A percentile compares a stretch with the other conserved stretches of the same genome.
Conservation (phyloP, 1,140 invertebrate species). For the Drosophila punjabiensis region DNA sequence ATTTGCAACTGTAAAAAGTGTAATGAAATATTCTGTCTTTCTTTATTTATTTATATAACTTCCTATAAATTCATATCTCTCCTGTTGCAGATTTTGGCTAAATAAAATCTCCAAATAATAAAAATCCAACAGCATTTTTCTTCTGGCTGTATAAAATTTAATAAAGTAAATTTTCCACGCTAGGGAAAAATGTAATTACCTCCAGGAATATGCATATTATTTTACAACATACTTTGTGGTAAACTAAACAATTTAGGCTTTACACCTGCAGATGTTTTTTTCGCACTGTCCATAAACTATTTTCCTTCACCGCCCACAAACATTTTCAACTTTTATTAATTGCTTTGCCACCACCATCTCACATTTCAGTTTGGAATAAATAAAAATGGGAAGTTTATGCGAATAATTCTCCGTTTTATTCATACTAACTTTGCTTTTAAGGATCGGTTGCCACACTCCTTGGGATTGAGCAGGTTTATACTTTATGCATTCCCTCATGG, state of each 20-base stretch:
- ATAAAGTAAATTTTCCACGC: conserved; percentile 3
- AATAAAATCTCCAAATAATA: not conserved
- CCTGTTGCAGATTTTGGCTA: not conserved
- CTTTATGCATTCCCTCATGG: conserved; percentile 39
- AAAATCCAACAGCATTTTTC: not conserved
- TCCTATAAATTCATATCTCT: not conserved
- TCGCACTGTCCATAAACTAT: conserved; percentile 27
- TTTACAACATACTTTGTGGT: conserved; percentile 3
- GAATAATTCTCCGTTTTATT: conserved; percentile 50
- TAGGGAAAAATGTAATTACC: conserved; percentile 16
- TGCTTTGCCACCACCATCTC: not conserved
- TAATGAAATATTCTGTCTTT: not conserved
- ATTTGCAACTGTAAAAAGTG: too few relatives aligned
- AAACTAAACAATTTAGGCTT: conserved; percentile 1
- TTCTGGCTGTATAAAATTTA: not conserved
- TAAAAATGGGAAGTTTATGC: conserved; percentile 29
- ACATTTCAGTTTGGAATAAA: conserved; percentile 11
- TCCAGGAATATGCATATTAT: conserved; percentile 1
- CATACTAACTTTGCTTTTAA: conserved; percentile 53
- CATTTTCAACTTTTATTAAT: conserved; percentile 25
- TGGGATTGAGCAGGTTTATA: conserved; percentile 13
- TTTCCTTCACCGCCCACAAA: conserved; percentile 16
- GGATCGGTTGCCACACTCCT: conserved; percentile 25
- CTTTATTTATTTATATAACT: not conserved
- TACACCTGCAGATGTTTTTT: conserved; percentile 8